These are phyloP conservation scores for Trachelipus rathkii DNA, from an alignment of 1,140 invertebrate genomes.

Conservation along the genomic window DNA sequence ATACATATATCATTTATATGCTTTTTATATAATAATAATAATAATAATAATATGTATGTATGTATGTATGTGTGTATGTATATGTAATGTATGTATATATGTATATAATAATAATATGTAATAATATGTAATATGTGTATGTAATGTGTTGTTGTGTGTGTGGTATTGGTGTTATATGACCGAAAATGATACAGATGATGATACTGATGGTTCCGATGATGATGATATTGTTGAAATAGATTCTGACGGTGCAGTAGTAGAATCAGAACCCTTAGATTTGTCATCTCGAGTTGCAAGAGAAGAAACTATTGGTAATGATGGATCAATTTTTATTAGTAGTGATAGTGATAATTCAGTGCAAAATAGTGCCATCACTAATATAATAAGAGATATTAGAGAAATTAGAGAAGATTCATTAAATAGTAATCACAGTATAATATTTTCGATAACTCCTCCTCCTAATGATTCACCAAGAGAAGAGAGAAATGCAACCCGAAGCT, in stretches of 20 bases:
- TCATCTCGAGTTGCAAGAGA: background rate
- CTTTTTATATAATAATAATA: too few relatives aligned
- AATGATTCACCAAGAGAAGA: background rate
- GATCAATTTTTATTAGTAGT: background rate
- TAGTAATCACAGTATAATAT: background rate
- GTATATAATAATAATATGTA: too few relatives aligned
- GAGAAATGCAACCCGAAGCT: background rate
- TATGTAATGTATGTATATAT: too few relatives aligned
- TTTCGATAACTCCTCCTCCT: background rate
- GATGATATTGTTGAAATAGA: background rate
- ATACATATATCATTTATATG: too few relatives aligned
- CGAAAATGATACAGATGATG: background rate
- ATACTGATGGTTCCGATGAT: background rate
- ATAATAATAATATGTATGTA: too few relatives aligned
- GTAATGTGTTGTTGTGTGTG: too few relatives aligned
- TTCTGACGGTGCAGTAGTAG: background rate
- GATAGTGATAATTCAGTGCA: background rate
- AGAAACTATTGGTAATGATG: background rate
- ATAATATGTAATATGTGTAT: too few relatives aligned
- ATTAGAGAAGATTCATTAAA: background rate
- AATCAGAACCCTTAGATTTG: background rate
- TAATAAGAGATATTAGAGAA: background rate
- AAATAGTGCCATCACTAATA: background rate
- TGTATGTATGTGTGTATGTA: too few relatives aligned
- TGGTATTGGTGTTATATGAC: too few relatives aligned